A percentile compares a stretch with the other conserved stretches of the same genome.
These are phyloP conservation scores for Anolis apletophallus DNA, from an alignment of 2,797 vertebrate genomes.

Conservation along the genomic window DNA sequence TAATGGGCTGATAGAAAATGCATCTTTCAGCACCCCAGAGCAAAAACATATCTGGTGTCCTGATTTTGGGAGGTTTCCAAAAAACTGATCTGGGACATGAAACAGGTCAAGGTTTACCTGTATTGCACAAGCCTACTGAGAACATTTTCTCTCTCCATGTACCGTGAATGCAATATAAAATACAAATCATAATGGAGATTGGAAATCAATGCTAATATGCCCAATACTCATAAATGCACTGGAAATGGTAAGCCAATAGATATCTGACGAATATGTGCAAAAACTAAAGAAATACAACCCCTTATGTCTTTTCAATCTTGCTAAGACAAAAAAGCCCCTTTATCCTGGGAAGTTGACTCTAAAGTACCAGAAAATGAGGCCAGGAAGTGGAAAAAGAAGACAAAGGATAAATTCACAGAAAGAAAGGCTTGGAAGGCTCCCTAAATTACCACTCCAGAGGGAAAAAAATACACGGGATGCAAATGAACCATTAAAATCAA, in stretches of 20 bases:
- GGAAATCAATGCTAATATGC: background rate
- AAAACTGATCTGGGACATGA: too few species aligned
- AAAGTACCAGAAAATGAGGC: background rate
- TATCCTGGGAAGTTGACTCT: background rate
- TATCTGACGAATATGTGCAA: background rate
- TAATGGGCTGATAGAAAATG: too few species aligned
- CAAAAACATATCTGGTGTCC: too few species aligned
- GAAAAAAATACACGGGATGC: background rate
- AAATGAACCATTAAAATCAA: constrained; percentile 17
- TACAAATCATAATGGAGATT: background rate
- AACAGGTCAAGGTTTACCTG: too few species aligned
- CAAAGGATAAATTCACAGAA: background rate
- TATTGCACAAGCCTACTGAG: background rate
- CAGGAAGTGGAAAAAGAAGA: background rate
- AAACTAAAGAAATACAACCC: background rate
- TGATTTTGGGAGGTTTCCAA: too few species aligned
- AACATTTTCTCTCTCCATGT: too few species aligned
- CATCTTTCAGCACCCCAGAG: too few species aligned
- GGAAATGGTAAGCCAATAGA: background rate
- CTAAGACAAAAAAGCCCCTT: background rate
- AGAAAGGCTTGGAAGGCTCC: too few species aligned
- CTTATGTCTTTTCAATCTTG: background rate
- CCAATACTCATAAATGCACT: background rate
- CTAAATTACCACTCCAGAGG: background rate
- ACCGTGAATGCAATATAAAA: background rate